Conservation (phyloP, 2,113 vertebrate genomes). For the Chascanopsetta lugubris region DNA sequence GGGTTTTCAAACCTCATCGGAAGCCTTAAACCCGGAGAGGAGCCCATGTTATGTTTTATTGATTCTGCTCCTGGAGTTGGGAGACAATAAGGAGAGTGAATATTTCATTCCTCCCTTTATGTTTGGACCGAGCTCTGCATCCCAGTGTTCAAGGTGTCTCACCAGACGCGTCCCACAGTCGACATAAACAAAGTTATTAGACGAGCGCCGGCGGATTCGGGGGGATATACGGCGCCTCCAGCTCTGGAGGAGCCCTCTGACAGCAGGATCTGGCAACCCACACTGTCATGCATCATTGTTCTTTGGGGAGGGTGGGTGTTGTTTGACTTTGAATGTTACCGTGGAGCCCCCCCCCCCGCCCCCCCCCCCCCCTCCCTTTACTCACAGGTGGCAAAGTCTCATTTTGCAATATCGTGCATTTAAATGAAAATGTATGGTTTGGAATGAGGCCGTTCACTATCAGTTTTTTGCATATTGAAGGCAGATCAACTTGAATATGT, state of each 20-base stretch:
- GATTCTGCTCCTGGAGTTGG: conserved; percentile 74
- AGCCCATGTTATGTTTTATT: conserved; percentile 76
- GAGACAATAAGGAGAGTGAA: conserved; percentile 76
- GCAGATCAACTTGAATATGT: conserved; percentile 68
- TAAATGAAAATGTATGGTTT: conserved; percentile 70
- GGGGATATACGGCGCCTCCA: conserved; percentile 48
- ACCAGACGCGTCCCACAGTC: conserved; percentile 63
- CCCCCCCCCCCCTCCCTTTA: too few species aligned
- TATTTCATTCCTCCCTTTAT: conserved; percentile 75
- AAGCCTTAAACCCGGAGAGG: conserved; percentile 75
- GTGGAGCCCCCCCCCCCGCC: conserved; percentile 44
- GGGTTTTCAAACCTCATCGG: conserved; percentile 72
- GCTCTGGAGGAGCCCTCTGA: conserved; percentile 56
- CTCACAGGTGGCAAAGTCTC: conserved; percentile 28
- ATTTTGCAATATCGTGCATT: conserved; percentile 50
- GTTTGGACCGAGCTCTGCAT: conserved; percentile 69
- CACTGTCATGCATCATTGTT: conserved; percentile 66
- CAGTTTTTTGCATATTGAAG: conserved; percentile 65
- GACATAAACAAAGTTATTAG: conserved; percentile 78
- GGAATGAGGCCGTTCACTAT: conserved; percentile 28
- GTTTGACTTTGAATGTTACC: conserved; percentile 65
- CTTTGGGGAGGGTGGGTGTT: conserved; percentile 47
- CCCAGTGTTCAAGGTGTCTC: conserved; percentile 73
- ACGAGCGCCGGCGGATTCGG: conserved; percentile 66
- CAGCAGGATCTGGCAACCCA: conserved; percentile 53